These are phyloP conservation scores for Tokudaia muenninki DNA, from an alignment of 2,797 vertebrate genomes.

Conservation along the genomic window DNA sequence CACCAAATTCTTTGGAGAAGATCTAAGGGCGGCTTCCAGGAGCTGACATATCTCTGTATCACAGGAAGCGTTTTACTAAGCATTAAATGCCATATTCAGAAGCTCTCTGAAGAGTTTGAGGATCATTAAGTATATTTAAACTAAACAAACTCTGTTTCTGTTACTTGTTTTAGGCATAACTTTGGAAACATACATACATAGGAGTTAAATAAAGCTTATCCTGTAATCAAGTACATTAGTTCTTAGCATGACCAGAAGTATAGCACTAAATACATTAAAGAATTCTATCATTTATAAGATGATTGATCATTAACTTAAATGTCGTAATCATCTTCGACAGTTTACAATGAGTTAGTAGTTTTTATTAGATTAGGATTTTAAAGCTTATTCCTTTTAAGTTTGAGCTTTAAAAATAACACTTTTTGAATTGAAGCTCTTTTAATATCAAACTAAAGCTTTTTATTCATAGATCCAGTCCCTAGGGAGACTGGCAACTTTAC, in stretches of 20 bases:
- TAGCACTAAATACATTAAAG: background rate
- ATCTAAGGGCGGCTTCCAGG: background rate
- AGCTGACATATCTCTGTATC: background rate
- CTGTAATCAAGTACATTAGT: background rate
- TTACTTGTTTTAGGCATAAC: background rate
- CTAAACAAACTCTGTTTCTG: background rate
- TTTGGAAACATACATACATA: background rate
- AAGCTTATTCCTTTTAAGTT: background rate
- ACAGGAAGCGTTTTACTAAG: background rate
- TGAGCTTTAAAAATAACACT: background rate
- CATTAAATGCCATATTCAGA: background rate
- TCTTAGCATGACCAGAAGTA: background rate
- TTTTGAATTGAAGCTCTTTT: background rate
- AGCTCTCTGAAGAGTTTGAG: background rate
- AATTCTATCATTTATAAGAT: background rate
- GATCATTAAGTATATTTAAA: background rate
- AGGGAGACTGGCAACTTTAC: background rate
- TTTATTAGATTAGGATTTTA: background rate
- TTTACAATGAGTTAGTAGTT: background rate
- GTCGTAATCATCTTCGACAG: background rate
- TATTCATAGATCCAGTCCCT: background rate
- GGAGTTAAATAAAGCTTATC: background rate
- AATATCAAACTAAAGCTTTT: background rate
- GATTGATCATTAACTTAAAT: background rate
- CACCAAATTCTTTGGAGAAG: background rate